Evolutionary conservation across 2,888 invertebrate genomes (phyloP), one percentile per base, ranked within the genome.

Genomic region (Syrista parreyssii): DNA sequence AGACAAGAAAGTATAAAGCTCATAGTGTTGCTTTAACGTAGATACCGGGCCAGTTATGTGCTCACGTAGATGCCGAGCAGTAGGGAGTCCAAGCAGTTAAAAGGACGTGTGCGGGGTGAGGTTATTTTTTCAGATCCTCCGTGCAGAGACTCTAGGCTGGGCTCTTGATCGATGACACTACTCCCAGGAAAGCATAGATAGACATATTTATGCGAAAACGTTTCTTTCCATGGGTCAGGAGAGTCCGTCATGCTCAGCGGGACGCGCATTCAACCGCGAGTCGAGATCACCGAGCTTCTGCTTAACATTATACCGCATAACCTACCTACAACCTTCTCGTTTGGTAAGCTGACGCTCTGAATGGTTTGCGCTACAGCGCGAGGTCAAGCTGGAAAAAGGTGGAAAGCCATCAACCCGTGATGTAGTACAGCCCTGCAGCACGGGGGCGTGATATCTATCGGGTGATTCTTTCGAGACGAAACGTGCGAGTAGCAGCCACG

Each of bases 381-480:
- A 55, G 55, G 55, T 55, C 55, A 55, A 6, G 55, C 55, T 55
- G 55, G 55, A 55, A 55, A 55, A 33, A 71, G 71, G 71, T n/a
- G 78, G 33, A 74, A 75, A 78, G 68, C 75, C 77, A 80, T 80
- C 79, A 80, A 79, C 31, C 32, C 76, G 74, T 78, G 80, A 79
- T 80, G 79, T 74, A 80, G 80, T 40, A 78, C 74, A 73, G 79
- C 75, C 76, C 79, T 74, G 72, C 68, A 72, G 68, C 72, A 78
- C 78, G 80, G 80, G 78, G 79, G 78, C 81, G 68, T 77, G 78
- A 81, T 81, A 78, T 81, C 81, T 80, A 79, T 76, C 76, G 78
- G 75, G 68, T 71, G 68, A 73, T 80, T 79, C 75, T 75, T 79
- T 80, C 73, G 73, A 76, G 77, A 73, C 31, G 69, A 72, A 80